Evolutionary conservation across 2,113 vertebrate genomes (phyloP).

Genomic region (Istiophorus platypterus): DNA sequence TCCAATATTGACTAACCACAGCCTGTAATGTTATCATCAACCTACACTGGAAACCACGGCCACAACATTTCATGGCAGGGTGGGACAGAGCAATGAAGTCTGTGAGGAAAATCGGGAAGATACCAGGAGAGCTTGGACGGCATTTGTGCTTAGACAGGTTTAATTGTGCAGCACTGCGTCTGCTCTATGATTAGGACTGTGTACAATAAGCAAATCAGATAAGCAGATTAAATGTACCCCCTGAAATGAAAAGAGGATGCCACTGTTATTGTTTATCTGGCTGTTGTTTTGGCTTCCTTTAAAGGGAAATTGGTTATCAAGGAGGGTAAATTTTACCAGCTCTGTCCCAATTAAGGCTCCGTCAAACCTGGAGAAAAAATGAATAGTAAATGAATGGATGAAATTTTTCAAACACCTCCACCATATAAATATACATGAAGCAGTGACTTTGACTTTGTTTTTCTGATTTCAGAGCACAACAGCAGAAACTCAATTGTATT

Average conservation of each 20-base stretch:
- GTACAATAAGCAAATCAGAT: conserved; percentile 64
- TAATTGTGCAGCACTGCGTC: conserved; percentile 59
- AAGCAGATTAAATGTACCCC: conserved; percentile 66
- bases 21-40: conserved; percentile 24
- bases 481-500: conserved; percentile 6
- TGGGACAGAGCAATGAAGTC: background rate
- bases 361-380: conserved; percentile 9
- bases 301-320: conserved; percentile 42
- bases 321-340: conserved; percentile 20
- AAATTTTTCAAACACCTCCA: background rate
- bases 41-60: conserved; percentile 25
- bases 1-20: conserved; percentile 17
- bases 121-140: conserved; percentile 7
- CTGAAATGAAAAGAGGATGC: conserved; percentile 46
- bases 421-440: background rate
- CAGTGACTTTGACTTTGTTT: background rate
- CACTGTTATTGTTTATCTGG: conserved; percentile 20
- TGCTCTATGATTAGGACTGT: conserved; percentile 49
- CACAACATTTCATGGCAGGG: conserved; percentile 16
- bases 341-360: conserved; percentile 28
- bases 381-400: conserved; percentile 6
- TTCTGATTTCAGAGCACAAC: conserved; percentile 1
- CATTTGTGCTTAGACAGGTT: conserved; percentile 41
- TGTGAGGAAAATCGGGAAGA: conserved; percentile 29
- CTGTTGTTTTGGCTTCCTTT: conserved; percentile 32